Conservation (phyloP, 2,113 vertebrate genomes). For the Psephotus haematonotus region DNA sequence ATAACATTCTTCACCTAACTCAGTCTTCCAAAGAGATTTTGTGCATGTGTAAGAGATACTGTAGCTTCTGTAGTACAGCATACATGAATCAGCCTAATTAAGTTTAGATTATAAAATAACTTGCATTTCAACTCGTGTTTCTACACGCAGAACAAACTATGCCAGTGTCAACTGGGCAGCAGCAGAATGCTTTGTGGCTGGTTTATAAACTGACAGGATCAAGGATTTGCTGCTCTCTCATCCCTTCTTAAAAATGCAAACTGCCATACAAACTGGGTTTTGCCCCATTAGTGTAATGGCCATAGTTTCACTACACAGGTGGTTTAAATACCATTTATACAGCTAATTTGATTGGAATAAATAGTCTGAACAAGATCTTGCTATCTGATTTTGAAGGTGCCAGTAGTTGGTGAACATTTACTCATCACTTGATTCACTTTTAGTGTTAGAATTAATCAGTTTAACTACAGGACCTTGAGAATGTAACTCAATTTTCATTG, state of each 20-base stretch:
- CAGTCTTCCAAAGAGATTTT: not conserved
- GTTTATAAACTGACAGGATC: not conserved
- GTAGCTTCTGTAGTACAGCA: not conserved
- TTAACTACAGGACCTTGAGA: not conserved
- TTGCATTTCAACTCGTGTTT: not conserved
- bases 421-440: not conserved
- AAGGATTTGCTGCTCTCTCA: not conserved
- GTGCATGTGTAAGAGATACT: not conserved
- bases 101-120: not conserved
- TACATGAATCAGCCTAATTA: not conserved
- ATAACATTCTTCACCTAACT: not conserved
- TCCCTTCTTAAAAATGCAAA: not conserved
- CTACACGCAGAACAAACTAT: not conserved
- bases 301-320: not conserved
- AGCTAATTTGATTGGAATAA: not conserved
- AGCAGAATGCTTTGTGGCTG: not conserved
- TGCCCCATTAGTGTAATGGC: not conserved
- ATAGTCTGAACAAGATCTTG: not conserved
- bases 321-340: not conserved
- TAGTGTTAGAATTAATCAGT: not conserved
- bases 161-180: not conserved
- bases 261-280: not conserved
- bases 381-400: not conserved
- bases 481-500: not conserved
- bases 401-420: not conserved